Percentiles rank a stretch among this genome's conserved stretches.
Evolutionary conservation across 2,888 invertebrate genomes (phyloP).

Genomic region (Lathronympha strigana): DNA sequence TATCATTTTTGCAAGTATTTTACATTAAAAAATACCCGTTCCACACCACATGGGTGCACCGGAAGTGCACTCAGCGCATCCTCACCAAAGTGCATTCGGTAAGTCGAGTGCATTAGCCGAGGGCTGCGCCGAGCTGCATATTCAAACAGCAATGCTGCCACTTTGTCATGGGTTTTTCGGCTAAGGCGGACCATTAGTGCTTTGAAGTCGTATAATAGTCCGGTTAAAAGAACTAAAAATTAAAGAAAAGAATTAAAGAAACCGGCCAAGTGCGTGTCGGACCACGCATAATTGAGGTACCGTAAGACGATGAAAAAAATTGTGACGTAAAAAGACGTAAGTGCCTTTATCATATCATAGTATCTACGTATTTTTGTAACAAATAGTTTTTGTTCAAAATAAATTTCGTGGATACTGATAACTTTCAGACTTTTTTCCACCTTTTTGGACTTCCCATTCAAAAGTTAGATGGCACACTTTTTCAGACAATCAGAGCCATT

Average conservation of each 20-base stretch:
- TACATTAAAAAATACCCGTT: constrained; percentile 21
- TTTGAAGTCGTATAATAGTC: background rate
- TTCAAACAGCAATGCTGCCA: constrained; percentile 7
- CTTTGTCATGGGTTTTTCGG: constrained; percentile 16
- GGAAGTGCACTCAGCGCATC: constrained; percentile 34
- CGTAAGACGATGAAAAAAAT: too few relatives aligned
- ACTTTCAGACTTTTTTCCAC: too few relatives aligned
- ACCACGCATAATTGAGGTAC: too few relatives aligned
- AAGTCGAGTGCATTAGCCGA: constrained; percentile 37
- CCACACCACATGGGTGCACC: constrained; percentile 2
- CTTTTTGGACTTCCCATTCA: too few relatives aligned
- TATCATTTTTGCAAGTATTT: background rate
- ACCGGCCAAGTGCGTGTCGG: too few relatives aligned
- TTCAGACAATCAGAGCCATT: too few relatives aligned
- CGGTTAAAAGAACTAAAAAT: background rate
- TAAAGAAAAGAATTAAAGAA: background rate
- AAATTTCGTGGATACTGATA: too few relatives aligned
- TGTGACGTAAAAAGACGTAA: too few relatives aligned
- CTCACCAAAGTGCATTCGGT: constrained; percentile 35
- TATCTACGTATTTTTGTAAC: too few relatives aligned
- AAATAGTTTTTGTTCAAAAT: too few relatives aligned
- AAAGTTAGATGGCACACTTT: too few relatives aligned
- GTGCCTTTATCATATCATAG: too few relatives aligned
- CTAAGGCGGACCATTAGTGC: background rate
- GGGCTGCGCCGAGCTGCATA: constrained; percentile 28